Evolutionary conservation across 1,140 invertebrate genomes (phyloP).

Genomic region (Neoseiulus cucumeris): DNA sequence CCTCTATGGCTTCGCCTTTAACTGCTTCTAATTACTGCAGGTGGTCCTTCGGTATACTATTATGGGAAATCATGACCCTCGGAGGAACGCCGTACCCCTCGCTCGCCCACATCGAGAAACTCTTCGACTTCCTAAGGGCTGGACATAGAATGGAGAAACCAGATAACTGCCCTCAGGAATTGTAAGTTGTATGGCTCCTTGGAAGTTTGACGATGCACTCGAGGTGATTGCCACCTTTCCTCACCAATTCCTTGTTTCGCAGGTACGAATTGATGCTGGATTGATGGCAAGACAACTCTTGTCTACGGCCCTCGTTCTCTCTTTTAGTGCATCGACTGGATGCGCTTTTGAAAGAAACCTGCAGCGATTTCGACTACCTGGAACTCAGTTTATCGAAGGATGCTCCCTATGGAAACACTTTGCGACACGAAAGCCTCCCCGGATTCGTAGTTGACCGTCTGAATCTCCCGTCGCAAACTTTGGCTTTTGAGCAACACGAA

Average conservation of each 20-base stretch:
- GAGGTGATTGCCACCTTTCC: too few species aligned
- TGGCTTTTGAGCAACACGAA: slow-evolving; percentile 1
- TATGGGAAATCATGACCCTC: slow-evolving; percentile 90
- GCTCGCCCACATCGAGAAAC: slow-evolving; percentile 53
- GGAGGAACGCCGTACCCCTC: slow-evolving; percentile 75
- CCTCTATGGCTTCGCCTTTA: too few species aligned
- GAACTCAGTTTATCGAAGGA: background rate
- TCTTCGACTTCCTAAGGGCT: slow-evolving; percentile 51
- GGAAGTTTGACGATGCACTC: too few species aligned
- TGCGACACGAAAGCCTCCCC: background rate
- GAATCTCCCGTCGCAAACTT: background rate
- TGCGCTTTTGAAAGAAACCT: slow-evolving; percentile 52
- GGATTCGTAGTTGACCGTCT: background rate
- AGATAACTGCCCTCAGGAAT: slow-evolving; percentile 65
- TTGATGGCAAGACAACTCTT: slow-evolving; percentile 77
- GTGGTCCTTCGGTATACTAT: slow-evolving; percentile 76
- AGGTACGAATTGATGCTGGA: slow-evolving; percentile 79
- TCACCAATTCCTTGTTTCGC: background rate
- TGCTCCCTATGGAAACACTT: too few species aligned
- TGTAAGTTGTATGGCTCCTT: slow-evolving; percentile 36
- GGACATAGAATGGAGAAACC: slow-evolving; percentile 88
- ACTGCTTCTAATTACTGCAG: too few species aligned
- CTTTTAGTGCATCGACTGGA: slow-evolving; percentile 73
- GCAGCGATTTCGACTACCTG: slow-evolving; percentile 43
- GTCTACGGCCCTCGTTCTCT: slow-evolving; percentile 59